Percentiles rank a stretch among this genome's conserved stretches.
These are phyloP conservation scores for Pagrus major DNA, from an alignment of 2,113 vertebrate species.

Conservation along the genomic window DNA sequence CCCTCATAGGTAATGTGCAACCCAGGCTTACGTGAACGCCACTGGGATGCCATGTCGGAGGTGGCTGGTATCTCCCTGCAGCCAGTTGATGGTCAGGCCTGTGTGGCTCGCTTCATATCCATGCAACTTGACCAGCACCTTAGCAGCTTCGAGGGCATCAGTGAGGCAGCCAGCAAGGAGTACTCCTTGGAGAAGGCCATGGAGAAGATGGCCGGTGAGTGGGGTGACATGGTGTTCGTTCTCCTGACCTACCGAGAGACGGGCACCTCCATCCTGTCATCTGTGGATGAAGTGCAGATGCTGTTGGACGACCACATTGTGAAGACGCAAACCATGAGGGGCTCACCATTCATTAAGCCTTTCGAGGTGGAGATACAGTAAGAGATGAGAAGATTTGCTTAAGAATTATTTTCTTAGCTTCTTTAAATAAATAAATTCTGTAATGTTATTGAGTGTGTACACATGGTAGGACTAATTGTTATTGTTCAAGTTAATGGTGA, in stretches of 20 bases:
- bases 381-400: conserved; percentile 18
- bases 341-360: conserved; percentile 90
- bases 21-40: conserved; percentile 87
- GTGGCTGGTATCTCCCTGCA: conserved; percentile 81
- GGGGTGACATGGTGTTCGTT: conserved; percentile 86
- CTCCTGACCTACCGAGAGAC: conserved; percentile 87
- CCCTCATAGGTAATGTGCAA: conserved; percentile 86
- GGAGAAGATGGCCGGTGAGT: conserved; percentile 89
- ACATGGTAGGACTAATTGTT: neutral
- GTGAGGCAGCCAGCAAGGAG: conserved; percentile 90
- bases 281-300: conserved; percentile 90
- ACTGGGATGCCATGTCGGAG: conserved; percentile 89
- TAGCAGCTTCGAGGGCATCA: conserved; percentile 85
- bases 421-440: neutral
- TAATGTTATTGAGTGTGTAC: neutral
- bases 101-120: conserved; percentile 84
- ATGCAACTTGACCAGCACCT: conserved; percentile 86
- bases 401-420: neutral
- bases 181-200: conserved; percentile 89
- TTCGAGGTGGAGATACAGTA: conserved; percentile 89
- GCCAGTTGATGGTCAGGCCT: conserved; percentile 80
- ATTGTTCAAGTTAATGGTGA: neutral
- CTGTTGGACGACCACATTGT: conserved; percentile 92
- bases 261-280: conserved; percentile 88
- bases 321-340: conserved; percentile 92